phyloP scores from a whole-genome alignment of 2,888 invertebrate species.

The Drosophila ezoana region DNA sequence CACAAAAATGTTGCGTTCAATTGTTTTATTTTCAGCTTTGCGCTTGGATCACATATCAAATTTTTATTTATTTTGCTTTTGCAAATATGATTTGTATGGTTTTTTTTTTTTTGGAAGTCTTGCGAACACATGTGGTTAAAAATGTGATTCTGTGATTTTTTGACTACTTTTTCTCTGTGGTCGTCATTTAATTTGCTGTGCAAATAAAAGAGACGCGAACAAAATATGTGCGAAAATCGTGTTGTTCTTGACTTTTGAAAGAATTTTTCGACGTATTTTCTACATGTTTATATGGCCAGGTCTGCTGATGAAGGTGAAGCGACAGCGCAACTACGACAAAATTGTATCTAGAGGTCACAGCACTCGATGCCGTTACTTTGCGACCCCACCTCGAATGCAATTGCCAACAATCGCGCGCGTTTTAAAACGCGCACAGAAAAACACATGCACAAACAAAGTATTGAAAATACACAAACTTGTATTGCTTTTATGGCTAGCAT shows the following conservation, averaged over 20 bases:
- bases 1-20: constrained; percentile 33
- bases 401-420: constrained; percentile 30
- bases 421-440: constrained; percentile 20
- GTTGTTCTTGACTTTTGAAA: constrained; percentile 52
- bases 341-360: constrained; percentile 41
- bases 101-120: background rate
- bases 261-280: constrained; percentile 41
- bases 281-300: constrained; percentile 26
- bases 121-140: background rate
- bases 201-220: constrained; percentile 28
- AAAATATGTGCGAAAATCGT: constrained; percentile 55
- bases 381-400: constrained; percentile 21
- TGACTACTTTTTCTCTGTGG: background rate
- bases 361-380: constrained; percentile 21
- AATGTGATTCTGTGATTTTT: constrained; percentile 7
- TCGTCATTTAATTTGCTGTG: constrained; percentile 32
- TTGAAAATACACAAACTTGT: constrained; percentile 27
- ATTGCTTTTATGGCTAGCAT: constrained; percentile 41
- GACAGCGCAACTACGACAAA: constrained; percentile 1
- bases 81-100: too few species aligned
- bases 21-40: constrained; percentile 17
- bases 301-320: constrained; percentile 52
- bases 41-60: background rate
- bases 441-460: background rate
- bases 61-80: constrained; percentile 16